Conservation (phyloP, 2,113 vertebrate genomes). For the Leiothrix lutea region DNA sequence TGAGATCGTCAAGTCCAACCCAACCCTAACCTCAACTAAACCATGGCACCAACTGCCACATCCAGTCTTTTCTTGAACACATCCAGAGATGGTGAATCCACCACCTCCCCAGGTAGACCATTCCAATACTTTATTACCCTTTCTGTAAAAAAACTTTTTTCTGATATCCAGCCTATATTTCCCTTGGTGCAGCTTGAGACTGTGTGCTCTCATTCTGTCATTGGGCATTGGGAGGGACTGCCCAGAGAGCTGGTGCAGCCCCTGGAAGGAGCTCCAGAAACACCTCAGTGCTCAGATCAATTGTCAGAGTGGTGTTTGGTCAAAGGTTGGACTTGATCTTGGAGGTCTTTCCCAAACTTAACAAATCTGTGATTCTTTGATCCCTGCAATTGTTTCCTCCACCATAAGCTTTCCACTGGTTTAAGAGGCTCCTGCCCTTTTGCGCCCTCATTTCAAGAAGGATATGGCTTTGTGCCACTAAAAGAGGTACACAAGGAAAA, state of each 20-base stretch:
- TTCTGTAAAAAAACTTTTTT: too few species aligned
- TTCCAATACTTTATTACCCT: too few species aligned
- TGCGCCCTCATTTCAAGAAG: not conserved
- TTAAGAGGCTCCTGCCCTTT: not conserved
- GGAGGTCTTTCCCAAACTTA: not conserved
- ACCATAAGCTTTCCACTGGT: not conserved
- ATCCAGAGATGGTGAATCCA: too few species aligned
- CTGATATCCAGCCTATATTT: too few species aligned
- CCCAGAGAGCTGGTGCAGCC: not conserved
- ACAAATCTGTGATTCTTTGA: fast-evolving
- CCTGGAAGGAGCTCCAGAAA: not conserved
- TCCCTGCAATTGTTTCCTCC: fast-evolving
- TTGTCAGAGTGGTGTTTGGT: not conserved
- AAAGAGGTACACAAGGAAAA: not conserved
- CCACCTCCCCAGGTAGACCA: too few species aligned
- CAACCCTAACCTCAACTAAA: too few species aligned
- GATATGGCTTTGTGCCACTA: not conserved
- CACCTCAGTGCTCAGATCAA: not conserved
- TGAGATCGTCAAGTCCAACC: too few species aligned
- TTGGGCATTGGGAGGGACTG: not conserved
- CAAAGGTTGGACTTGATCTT: not conserved
- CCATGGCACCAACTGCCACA: too few species aligned
- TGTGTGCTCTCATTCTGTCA: too few species aligned
- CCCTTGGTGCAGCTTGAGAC: too few species aligned
- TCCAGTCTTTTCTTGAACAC: too few species aligned